A percentile compares a stretch with the other conserved stretches of the same genome.
Conservation (phyloP, 2,113 vertebrate species). For the Gobiocypris rarus region DNA sequence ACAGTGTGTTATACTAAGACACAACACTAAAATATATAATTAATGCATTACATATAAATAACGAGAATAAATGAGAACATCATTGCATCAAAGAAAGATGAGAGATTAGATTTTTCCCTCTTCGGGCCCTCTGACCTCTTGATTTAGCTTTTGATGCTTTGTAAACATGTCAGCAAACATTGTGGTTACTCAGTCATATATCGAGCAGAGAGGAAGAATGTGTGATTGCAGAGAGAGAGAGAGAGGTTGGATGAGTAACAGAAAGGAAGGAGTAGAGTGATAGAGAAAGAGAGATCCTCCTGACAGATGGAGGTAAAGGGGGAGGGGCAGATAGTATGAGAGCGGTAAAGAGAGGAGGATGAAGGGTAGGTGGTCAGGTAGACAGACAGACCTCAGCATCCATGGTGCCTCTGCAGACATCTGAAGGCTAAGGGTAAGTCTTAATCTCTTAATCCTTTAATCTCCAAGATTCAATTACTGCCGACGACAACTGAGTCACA, state of each 20-base stretch:
- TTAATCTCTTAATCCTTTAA: too few relatives aligned
- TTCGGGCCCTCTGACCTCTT: background rate
- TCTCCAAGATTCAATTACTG: background rate
- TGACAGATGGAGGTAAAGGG: background rate
- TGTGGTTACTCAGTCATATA: slow-evolving; percentile 22
- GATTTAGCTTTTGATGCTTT: background rate
- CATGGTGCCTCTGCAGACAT: slow-evolving; percentile 23
- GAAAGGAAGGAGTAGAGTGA: slow-evolving; percentile 18
- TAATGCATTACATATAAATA: background rate
- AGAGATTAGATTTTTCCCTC: background rate
- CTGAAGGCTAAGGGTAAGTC: slow-evolving; percentile 16
- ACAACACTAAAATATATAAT: background rate
- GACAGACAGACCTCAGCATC: slow-evolving; percentile 32
- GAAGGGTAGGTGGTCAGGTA: slow-evolving; percentile 20
- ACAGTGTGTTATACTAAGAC: background rate
- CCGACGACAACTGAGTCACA: background rate
- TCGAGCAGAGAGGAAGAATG: slow-evolving; percentile 6
- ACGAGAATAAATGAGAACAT: background rate
- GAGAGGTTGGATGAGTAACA: background rate
- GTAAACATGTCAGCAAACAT: background rate
- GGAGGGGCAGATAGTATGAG: slow-evolving; percentile 19
- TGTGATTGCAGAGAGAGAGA: slow-evolving; percentile 27
- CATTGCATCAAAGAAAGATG: background rate
- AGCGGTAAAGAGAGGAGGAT: slow-evolving; percentile 19
- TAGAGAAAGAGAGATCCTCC: slow-evolving; percentile 3